Evolutionary conservation across 2,113 vertebrate species (phyloP).

Genomic region (Dicentrarchus labrax): DNA sequence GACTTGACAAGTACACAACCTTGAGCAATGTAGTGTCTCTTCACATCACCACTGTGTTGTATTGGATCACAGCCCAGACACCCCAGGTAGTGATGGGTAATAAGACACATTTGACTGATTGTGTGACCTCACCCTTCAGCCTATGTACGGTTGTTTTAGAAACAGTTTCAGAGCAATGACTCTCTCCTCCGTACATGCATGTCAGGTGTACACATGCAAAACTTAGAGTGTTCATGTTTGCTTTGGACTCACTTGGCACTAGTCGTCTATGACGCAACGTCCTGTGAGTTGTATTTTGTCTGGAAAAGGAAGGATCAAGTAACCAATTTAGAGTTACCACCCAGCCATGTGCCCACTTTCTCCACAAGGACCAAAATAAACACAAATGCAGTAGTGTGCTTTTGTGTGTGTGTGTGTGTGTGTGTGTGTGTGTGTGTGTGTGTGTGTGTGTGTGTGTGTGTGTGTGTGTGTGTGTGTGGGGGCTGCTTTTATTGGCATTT

Average conservation of each 20-base stretch:
- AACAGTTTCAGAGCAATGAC: constrained; percentile 4
- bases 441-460: constrained; percentile 31
- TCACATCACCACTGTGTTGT: neutral
- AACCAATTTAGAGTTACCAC: constrained; percentile 64
- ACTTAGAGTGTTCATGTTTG: constrained; percentile 20
- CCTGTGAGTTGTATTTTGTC: constrained; percentile 67
- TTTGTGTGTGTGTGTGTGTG: constrained; percentile 29
- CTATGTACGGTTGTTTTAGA: neutral
- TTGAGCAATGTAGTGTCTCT: too few species aligned
- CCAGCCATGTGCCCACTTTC: constrained; percentile 64
- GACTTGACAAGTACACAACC: too few species aligned
- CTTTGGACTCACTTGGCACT: constrained; percentile 23
- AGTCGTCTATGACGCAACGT: constrained; percentile 57
- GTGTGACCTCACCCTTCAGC: neutral
- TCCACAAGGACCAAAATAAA: constrained; percentile 61
- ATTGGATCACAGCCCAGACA: neutral
- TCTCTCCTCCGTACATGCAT: neutral
- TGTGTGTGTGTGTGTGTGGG: constrained; percentile 25
- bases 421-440: constrained; percentile 26
- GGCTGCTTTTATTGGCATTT: constrained; percentile 51
- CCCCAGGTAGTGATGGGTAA: neutral
- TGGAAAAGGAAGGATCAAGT: constrained; percentile 74
- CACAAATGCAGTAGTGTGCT: constrained; percentile 7
- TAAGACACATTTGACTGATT: neutral
- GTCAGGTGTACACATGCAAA: constrained; percentile 2